Conservation (phyloP, 2,113 vertebrate species). For the Cyprinodon tularosa region DNA sequence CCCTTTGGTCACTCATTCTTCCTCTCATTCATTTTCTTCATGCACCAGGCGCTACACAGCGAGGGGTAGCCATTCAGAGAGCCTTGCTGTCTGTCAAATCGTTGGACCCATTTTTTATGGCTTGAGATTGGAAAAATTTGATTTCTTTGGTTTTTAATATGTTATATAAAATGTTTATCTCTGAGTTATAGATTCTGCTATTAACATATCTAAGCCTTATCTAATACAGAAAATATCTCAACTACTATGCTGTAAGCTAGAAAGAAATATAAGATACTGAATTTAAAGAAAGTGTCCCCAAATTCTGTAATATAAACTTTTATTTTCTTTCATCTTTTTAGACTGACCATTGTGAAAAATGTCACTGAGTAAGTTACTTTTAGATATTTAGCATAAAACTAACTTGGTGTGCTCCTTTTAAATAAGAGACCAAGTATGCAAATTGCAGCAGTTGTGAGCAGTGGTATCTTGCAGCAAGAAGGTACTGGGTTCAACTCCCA, state of each 20-base stretch:
- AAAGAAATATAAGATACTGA: background rate
- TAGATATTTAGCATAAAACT: background rate
- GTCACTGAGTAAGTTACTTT: background rate
- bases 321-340: background rate
- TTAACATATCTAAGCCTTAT: background rate
- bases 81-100: conserved; percentile 2
- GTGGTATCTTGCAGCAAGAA: background rate
- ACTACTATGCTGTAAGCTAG: background rate
- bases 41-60: conserved; percentile 11
- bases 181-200: background rate
- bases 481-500: background rate
- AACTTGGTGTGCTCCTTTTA: background rate
- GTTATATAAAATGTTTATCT: background rate
- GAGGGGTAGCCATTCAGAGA: background rate
- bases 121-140: background rate
- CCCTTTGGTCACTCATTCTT: conserved; percentile 4
- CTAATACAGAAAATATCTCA: background rate
- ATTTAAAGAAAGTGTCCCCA: background rate
- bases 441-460: background rate
- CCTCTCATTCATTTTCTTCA: conserved; percentile 14
- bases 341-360: background rate
- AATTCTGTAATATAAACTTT: background rate
- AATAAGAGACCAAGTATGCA: background rate
- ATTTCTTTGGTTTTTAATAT: background rate
- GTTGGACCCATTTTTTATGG: background rate